These are phyloP conservation scores for Hephaestus fuliginosus DNA, from an alignment of 2,797 vertebrate species.

Conservation along the genomic window DNA sequence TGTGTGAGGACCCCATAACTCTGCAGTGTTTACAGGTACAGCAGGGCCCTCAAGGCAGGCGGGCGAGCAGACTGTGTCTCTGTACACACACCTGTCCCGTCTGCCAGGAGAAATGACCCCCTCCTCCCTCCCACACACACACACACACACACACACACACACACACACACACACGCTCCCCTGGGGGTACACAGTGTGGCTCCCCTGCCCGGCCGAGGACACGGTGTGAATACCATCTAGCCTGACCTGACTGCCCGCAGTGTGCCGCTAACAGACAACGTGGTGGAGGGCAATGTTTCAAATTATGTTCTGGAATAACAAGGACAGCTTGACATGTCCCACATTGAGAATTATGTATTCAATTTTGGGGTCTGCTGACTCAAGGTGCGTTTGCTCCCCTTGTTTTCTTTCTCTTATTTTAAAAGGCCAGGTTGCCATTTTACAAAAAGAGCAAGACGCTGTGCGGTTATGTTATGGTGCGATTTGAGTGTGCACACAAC, in stretches of 20 bases:
- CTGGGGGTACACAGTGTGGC: slow-evolving; percentile 47
- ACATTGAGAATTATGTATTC: slow-evolving; percentile 45
- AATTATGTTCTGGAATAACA: slow-evolving; percentile 42
- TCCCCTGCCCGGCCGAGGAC: slow-evolving; percentile 41
- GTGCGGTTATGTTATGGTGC: neutral
- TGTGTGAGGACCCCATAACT: slow-evolving; percentile 70
- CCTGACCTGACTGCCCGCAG: slow-evolving; percentile 51
- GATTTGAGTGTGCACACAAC: slow-evolving; percentile 17
- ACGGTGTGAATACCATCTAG: slow-evolving; percentile 55
- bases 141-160: neutral
- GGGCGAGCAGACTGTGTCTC: slow-evolving; percentile 64
- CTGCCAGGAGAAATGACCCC: slow-evolving; percentile 70
- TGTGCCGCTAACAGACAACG: slow-evolving; percentile 32
- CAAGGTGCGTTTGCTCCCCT: neutral
- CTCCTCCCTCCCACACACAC: too few species aligned
- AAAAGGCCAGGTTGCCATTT: slow-evolving; percentile 24
- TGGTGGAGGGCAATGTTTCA: slow-evolving; percentile 35
- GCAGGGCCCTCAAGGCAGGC: slow-evolving; percentile 59
- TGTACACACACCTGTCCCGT: slow-evolving; percentile 74
- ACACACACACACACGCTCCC: slow-evolving; percentile 13
- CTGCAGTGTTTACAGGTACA: slow-evolving; percentile 76
- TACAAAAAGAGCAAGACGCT: neutral
- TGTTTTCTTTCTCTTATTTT: slow-evolving; percentile 1
- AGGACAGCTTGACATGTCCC: slow-evolving; percentile 24
- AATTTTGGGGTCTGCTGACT: slow-evolving; percentile 18